A percentile compares a stretch with the other conserved stretches of the same genome.
Evolutionary conservation across 2,113 vertebrate species (phyloP).

Genomic region (Takifugu flavidus): DNA sequence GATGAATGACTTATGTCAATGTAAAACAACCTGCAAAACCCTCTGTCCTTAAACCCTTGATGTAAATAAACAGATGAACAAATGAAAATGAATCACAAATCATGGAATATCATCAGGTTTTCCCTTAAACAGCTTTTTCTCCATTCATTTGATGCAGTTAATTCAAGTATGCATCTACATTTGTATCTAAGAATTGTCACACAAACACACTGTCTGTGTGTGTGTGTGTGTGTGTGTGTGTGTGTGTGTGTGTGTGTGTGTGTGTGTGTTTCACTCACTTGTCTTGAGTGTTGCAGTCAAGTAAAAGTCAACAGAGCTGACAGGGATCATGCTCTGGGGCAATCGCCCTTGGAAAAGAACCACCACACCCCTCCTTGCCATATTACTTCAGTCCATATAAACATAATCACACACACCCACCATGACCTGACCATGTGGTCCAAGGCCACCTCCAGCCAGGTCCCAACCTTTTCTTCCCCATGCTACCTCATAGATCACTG

Average conservation of each 20-base stretch:
- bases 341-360: constrained; percentile 42
- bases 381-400: constrained; percentile 4
- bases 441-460: constrained; percentile 39
- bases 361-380: constrained; percentile 10
- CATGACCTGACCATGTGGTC: constrained; percentile 46
- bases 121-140: too few relatives aligned
- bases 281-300: constrained; percentile 33
- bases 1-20: too few relatives aligned
- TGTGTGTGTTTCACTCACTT: constrained; percentile 4
- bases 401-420: constrained; percentile 23
- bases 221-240: too few relatives aligned
- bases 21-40: too few relatives aligned
- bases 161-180: too few relatives aligned
- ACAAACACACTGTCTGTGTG: too few relatives aligned
- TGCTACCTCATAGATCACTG: constrained; percentile 45
- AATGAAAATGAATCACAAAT: too few relatives aligned
- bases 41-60: too few relatives aligned
- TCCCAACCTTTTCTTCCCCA: constrained; percentile 17
- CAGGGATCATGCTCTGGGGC: constrained; percentile 36
- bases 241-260: not conserved
- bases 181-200: too few relatives aligned
- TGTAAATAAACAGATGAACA: too few relatives aligned
- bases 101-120: too few relatives aligned
- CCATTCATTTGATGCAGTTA: too few relatives aligned
- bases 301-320: constrained; percentile 36